Percentiles rank a stretch among this genome's conserved stretches.
Conservation (phyloP, 1,140 invertebrate species). For the Drosophila cardini region DNA sequence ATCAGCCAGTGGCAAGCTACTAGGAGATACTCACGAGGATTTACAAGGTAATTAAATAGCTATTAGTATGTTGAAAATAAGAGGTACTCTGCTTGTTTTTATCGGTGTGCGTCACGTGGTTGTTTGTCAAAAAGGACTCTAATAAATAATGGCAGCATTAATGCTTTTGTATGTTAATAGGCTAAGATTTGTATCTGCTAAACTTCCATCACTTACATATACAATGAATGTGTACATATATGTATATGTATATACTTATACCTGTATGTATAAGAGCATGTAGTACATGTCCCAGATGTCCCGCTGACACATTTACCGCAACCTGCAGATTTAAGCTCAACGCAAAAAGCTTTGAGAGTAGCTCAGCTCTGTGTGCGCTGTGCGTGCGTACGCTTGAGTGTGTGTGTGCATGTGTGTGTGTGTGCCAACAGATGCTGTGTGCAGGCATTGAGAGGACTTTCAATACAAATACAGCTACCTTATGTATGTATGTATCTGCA, state of each 20-base stretch:
- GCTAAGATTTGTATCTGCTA: constrained; percentile 15
- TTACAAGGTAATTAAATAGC: constrained; percentile 49
- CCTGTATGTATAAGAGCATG: constrained; percentile 3
- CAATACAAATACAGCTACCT: constrained; percentile 17
- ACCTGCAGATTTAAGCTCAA: constrained; percentile 61
- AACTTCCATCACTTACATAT: background rate
- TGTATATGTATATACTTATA: background rate
- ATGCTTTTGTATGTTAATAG: constrained; percentile 13
- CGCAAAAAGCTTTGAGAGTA: constrained; percentile 54
- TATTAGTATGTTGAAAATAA: background rate
- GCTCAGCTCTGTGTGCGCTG: constrained; percentile 34
- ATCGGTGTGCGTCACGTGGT: background rate
- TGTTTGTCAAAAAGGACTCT: constrained; percentile 1
- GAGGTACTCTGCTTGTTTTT: background rate
- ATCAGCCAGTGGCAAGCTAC: constrained; percentile 74
- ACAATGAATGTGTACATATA: background rate
- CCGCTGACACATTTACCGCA: constrained; percentile 70
- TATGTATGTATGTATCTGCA: constrained; percentile 41
- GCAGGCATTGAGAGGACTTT: constrained; percentile 14
- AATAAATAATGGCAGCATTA: constrained; percentile 2
- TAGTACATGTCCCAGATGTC: constrained; percentile 48
- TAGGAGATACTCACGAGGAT: constrained; percentile 71
- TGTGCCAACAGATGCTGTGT: constrained; percentile 54
- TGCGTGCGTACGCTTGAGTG: background rate
- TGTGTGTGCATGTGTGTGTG: constrained; percentile 10